Conservation (phyloP, 2,797 vertebrate genomes). For the Coendou prehensilis region DNA sequence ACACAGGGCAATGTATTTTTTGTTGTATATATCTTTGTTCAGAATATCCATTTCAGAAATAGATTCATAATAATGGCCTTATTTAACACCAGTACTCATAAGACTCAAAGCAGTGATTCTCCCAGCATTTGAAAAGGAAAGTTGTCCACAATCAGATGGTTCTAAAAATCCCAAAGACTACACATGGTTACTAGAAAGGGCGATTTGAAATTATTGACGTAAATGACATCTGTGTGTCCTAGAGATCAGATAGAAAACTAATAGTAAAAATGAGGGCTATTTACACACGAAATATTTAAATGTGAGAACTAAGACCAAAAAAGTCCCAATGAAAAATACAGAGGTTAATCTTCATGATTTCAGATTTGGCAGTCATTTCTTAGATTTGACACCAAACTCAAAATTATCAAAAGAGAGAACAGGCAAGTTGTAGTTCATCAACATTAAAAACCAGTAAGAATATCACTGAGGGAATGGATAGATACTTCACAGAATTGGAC, state of each 20-base stretch:
- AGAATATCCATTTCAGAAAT: no score
- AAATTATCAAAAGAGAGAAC: not conserved
- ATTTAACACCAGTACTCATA: no score
- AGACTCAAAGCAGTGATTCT: no score
- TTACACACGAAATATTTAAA: not conserved
- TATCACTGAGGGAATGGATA: not conserved
- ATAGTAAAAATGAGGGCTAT: not conserved
- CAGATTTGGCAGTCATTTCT: no score
- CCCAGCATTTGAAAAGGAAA: no score
- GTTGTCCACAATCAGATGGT: no score
- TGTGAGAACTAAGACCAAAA: not conserved
- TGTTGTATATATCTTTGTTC: no score
- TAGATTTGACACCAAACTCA: no score
- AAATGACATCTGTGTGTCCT: not conserved
- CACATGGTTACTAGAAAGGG: not conserved
- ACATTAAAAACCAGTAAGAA: not conserved
- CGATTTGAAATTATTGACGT: not conserved
- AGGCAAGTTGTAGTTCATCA: not conserved
- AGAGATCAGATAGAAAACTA: not conserved
- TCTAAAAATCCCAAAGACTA: no score
- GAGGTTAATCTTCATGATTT: no score
- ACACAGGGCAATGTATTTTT: no score
- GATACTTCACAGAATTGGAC: not conserved
- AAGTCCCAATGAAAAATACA: not conserved
- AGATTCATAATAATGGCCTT: no score